phyloP scores from a whole-genome alignment of 2,888 invertebrate genomes.

The Drosophila paranaensis region DNA sequence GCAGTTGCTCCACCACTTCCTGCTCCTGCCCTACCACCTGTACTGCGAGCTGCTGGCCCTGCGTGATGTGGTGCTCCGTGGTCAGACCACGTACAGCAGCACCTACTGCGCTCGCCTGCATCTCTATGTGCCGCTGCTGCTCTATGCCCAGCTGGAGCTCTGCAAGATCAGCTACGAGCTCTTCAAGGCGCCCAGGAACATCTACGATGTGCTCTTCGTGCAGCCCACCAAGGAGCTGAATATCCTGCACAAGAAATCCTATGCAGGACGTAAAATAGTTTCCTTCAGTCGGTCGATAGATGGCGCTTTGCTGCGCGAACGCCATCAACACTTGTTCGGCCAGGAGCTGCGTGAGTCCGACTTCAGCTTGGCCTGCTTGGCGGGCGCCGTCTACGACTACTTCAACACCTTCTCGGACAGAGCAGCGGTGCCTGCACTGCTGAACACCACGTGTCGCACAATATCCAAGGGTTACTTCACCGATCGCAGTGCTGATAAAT shows the following conservation, averaged over 20 bases:
- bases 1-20: constrained; percentile 70
- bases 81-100: constrained; percentile 69
- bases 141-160: constrained; percentile 82
- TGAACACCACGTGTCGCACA: constrained; percentile 83
- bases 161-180: constrained; percentile 81
- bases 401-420: constrained; percentile 69
- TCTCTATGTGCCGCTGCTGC: constrained; percentile 80
- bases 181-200: constrained; percentile 82
- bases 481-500: constrained; percentile 76
- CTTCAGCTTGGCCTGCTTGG: constrained; percentile 80
- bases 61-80: constrained; percentile 78
- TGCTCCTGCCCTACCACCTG: constrained; percentile 77
- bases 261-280: constrained; percentile 83
- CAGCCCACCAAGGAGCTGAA: constrained; percentile 81
- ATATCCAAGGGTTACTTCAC: constrained; percentile 83
- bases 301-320: constrained; percentile 79
- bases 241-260: constrained; percentile 82
- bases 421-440: constrained; percentile 68
- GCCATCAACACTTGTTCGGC: constrained; percentile 69
- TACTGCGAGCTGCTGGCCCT: constrained; percentile 80
- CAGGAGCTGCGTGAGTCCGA: constrained; percentile 81
- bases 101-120: constrained; percentile 80
- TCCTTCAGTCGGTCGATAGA: constrained; percentile 83
- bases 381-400: constrained; percentile 82
- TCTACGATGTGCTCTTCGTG: constrained; percentile 82